Conservation (phyloP, 1,140 invertebrate species). For the Papilio polyxenes region DNA sequence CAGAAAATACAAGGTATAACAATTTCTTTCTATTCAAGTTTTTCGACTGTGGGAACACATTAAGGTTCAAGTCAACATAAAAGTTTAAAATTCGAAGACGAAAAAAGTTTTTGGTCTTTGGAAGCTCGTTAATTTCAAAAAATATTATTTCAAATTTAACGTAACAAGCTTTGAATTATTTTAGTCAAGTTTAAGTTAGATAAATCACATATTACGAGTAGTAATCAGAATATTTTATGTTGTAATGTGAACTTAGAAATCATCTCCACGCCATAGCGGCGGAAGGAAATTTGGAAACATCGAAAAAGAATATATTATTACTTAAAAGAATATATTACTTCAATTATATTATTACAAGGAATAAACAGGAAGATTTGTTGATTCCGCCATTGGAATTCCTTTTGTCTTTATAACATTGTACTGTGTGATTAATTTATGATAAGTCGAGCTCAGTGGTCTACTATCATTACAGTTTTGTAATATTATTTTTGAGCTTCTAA, state of each 20-base stretch:
- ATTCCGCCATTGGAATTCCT: not conserved
- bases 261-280: not conserved
- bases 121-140: not conserved
- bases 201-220: not conserved
- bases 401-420: not conserved
- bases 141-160: too few relatives aligned
- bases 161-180: too few relatives aligned
- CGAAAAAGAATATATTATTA: not conserved
- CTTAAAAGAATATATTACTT: not conserved
- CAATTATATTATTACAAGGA: not conserved
- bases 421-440: not conserved
- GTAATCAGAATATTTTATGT: not conserved
- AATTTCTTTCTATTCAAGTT: not conserved
- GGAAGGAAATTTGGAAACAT: conserved; percentile 3
- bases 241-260: not conserved
- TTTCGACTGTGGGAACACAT: not conserved
- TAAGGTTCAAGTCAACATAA: not conserved
- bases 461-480: too few relatives aligned
- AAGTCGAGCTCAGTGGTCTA: too few relatives aligned
- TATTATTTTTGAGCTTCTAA: too few relatives aligned
- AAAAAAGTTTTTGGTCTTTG: not conserved
- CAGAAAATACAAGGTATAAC: not conserved
- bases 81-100: not conserved
- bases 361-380: not conserved
- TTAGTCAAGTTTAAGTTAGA: too few relatives aligned